A percentile compares a stretch with the other conserved stretches of the same genome.
These are phyloP conservation scores for Drosophila arizonae DNA, from an alignment of 1,140 invertebrate genomes.

Conservation along the genomic window DNA sequence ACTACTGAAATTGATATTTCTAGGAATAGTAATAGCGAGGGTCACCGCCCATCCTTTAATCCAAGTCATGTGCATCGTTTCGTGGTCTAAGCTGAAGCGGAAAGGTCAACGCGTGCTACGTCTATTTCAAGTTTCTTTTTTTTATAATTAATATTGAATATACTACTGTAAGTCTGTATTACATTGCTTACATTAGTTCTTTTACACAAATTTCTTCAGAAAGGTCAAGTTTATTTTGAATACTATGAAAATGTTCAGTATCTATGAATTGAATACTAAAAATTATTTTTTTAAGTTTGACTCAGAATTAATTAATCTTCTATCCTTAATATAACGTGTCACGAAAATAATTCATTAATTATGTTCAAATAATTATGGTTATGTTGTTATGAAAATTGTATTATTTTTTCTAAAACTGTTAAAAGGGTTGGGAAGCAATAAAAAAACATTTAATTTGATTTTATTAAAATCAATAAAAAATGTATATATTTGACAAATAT, in stretches of 20 bases:
- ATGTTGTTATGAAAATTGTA: slow-evolving; percentile 46
- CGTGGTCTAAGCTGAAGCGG: slow-evolving; percentile 50
- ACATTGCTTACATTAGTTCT: not conserved
- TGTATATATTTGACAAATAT: slow-evolving; percentile 12
- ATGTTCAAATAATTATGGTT: slow-evolving; percentile 43
- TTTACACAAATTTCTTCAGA: slow-evolving; percentile 20
- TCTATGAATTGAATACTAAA: slow-evolving; percentile 28
- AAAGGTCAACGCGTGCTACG: slow-evolving; percentile 10
- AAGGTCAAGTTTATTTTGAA: slow-evolving; percentile 23
- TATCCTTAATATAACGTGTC: slow-evolving; percentile 21
- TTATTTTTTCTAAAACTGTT: slow-evolving; percentile 46
- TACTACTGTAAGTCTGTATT: slow-evolving; percentile 10
- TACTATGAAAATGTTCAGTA: slow-evolving; percentile 11
- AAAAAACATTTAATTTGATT: slow-evolving; percentile 36
- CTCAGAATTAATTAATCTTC: slow-evolving; percentile 8
- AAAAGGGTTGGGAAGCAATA: slow-evolving; percentile 50
- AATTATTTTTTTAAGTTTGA: slow-evolving; percentile 23
- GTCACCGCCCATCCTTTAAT: slow-evolving; percentile 58
- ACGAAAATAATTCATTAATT: slow-evolving; percentile 38
- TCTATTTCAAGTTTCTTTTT: slow-evolving; percentile 18
- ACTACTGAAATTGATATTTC: slow-evolving; percentile 28
- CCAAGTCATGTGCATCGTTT: slow-evolving; percentile 74
- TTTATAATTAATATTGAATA: slow-evolving; percentile 30
- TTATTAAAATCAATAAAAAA: slow-evolving; percentile 17
- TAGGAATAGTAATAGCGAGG: slow-evolving; percentile 32